Evolutionary conservation across 2,113 vertebrate species (phyloP).

Genomic region (Tragelaphus strepsiceros): DNA sequence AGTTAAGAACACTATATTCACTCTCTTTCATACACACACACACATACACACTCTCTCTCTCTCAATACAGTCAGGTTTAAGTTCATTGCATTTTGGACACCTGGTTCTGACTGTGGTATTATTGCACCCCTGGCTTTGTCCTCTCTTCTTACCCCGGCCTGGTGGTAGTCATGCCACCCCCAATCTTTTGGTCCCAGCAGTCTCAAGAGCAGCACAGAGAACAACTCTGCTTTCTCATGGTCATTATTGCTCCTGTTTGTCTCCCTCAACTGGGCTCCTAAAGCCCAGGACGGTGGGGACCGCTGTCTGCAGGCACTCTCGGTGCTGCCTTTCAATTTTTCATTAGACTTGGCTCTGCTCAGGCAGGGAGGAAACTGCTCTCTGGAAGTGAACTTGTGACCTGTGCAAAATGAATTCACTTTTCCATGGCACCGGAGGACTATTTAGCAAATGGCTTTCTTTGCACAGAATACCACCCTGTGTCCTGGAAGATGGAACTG

Average conservation of each 20-base stretch:
- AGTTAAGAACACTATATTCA: not conserved
- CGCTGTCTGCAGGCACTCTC: not conserved
- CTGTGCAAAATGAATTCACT: slow-evolving; percentile 60
- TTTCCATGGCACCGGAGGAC: not conserved
- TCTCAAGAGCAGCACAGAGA: not conserved
- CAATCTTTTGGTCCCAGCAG: not conserved
- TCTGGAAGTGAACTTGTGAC: slow-evolving; percentile 56
- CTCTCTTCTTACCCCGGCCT: not conserved
- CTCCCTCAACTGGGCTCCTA: not conserved
- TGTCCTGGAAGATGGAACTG: slow-evolving; percentile 46
- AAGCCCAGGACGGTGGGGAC: not conserved
- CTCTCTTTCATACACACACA: fast-evolving
- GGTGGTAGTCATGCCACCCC: fast-evolving
- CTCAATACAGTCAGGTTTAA: not conserved
- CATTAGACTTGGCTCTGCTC: slow-evolving; percentile 12
- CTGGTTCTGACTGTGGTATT: not conserved
- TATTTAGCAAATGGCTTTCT: slow-evolving; percentile 68
- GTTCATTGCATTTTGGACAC: not conserved
- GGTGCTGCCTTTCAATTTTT: not conserved
- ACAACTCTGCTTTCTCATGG: not conserved
- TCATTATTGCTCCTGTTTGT: not conserved
- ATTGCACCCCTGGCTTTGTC: not conserved
- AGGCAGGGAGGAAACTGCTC: not conserved
- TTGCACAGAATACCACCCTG: slow-evolving; percentile 44
- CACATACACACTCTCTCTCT: no score